phyloP scores from a whole-genome alignment of 2,797 vertebrate genomes.

The Paramormyrops hopkinsi region DNA sequence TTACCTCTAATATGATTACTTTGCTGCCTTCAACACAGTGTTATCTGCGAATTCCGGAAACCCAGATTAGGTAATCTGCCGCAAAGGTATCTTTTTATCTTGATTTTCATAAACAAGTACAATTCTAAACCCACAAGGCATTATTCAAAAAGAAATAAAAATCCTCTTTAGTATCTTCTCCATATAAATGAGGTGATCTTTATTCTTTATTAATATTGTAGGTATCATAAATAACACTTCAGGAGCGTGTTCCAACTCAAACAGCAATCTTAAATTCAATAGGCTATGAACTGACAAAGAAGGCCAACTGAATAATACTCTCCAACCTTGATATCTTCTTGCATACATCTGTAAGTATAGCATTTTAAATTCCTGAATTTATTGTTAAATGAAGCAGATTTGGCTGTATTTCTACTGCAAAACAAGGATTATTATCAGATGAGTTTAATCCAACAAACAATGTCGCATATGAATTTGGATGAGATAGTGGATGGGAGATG shows the following conservation, averaged over 20 bases:
- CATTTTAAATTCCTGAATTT: background rate
- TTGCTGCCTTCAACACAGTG: background rate
- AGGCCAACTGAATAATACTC: background rate
- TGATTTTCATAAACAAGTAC: background rate
- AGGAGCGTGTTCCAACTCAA: background rate
- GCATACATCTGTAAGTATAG: background rate
- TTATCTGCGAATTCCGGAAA: background rate
- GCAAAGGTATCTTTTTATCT: background rate
- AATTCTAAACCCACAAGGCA: background rate
- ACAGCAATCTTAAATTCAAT: conserved; percentile 6
- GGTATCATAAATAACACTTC: background rate
- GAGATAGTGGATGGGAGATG: background rate
- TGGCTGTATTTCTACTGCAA: background rate
- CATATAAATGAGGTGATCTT: background rate
- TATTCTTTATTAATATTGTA: conserved; percentile 4
- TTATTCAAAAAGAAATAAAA: background rate
- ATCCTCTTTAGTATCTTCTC: background rate
- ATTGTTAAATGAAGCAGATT: background rate
- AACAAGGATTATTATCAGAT: background rate
- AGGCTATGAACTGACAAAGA: conserved; percentile 8
- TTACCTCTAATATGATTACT: background rate
- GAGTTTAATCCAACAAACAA: background rate
- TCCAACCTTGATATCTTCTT: background rate
- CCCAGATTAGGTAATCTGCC: background rate
- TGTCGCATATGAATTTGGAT: background rate